Conservation (phyloP, 1,140 invertebrate species). For the Dendroctonus ponderosae region DNA sequence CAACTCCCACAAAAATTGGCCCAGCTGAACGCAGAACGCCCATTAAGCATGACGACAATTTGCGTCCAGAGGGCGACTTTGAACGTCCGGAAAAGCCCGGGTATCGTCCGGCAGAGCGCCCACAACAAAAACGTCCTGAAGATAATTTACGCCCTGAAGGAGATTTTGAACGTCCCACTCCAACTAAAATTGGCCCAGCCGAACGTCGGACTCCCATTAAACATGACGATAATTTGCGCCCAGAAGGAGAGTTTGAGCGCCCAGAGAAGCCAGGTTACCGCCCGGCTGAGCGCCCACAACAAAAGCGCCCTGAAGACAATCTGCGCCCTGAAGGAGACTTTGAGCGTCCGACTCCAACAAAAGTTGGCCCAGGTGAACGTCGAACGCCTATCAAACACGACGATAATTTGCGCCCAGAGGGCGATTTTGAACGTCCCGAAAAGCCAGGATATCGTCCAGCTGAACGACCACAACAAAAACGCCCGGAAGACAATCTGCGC, state of each 20-base stretch:
- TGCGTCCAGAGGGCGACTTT: conserved; percentile 53
- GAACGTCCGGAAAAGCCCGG: conserved; percentile 41
- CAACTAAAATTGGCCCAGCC: conserved; percentile 58
- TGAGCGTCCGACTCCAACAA: conserved; percentile 45
- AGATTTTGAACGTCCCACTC: conserved; percentile 46
- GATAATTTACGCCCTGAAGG: conserved; percentile 59
- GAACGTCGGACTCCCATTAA: conserved; percentile 58
- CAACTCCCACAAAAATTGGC: conserved; percentile 42
- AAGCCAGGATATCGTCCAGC: conserved; percentile 38
- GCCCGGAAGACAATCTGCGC: conserved; percentile 51
- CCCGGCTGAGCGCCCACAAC: conserved; percentile 54
- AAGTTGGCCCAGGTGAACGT: conserved; percentile 52
- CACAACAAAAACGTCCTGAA: conserved; percentile 55
- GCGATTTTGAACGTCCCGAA: conserved; percentile 55
- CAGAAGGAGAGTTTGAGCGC: conserved; percentile 53
- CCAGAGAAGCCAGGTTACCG: conserved; percentile 47
- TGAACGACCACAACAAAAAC: conserved; percentile 40
- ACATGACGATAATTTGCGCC: conserved; percentile 52
- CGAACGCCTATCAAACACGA: conserved; percentile 56
- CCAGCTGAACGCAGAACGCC: conserved; percentile 51
- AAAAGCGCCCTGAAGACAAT: conserved; percentile 52
- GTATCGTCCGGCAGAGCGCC: conserved; percentile 53
- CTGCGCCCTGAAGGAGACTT: conserved; percentile 57
- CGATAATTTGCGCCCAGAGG: conserved; percentile 59
- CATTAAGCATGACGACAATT: conserved; percentile 54